Conservation (phyloP, 2,113 vertebrate genomes). For the Crotalus tigris region DNA sequence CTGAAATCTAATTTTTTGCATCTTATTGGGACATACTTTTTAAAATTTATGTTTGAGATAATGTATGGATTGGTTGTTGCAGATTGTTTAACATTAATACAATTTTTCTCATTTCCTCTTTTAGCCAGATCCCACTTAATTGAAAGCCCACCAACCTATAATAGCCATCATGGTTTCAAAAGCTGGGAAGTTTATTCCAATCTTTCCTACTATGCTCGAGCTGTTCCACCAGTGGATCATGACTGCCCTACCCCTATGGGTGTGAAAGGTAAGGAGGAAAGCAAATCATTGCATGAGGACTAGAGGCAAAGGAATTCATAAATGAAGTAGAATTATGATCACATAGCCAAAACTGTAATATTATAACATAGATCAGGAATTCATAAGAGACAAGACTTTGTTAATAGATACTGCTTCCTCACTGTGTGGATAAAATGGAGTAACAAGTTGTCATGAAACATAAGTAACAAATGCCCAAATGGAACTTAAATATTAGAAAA, state of each 20-base stretch:
- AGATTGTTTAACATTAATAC: neutral
- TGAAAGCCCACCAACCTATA: slow-evolving; percentile 94
- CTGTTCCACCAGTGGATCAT: slow-evolving; percentile 83
- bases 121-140: slow-evolving; percentile 89
- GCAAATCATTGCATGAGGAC: accelerated
- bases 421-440: neutral
- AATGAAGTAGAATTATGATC: neutral
- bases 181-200: slow-evolving; percentile 96
- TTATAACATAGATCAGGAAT: neutral
- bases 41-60: neutral
- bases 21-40: neutral
- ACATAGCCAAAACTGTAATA: neutral
- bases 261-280: slow-evolving; percentile 80
- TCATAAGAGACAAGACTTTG: too few relatives aligned
- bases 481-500: neutral
- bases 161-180: slow-evolving; percentile 85
- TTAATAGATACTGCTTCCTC: neutral
- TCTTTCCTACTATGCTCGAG: slow-evolving; percentile 88
- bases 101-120: slow-evolving; percentile 11
- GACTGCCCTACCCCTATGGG: slow-evolving; percentile 97
- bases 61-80: neutral
- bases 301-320: neutral
- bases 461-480: neutral
- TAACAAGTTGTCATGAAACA: neutral
- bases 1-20: neutral